Evolutionary conservation across 2,888 invertebrate genomes (phyloP).

Genomic region (Griposia aprilina): DNA sequence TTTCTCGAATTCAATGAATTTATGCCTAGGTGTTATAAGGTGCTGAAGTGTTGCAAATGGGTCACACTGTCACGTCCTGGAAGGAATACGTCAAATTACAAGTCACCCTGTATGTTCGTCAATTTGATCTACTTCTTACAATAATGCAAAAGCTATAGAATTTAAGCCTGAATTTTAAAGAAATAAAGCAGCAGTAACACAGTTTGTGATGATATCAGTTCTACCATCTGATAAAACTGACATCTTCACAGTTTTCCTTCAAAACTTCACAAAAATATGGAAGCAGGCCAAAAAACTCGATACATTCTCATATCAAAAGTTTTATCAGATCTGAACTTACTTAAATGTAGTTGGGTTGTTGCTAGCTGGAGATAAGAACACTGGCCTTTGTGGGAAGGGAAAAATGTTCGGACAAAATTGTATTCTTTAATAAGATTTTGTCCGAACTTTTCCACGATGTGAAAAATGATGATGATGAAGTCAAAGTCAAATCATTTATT

Average conservation of each 20-base stretch:
- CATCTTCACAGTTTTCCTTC: constrained; percentile 5
- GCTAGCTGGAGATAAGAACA: constrained; percentile 22
- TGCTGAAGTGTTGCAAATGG: background rate
- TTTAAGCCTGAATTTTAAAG: background rate
- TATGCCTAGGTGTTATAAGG: background rate
- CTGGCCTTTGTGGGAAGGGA: background rate
- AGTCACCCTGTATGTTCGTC: background rate
- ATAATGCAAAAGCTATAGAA: background rate
- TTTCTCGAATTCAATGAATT: background rate
- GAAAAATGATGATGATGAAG: no score
- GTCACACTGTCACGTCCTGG: background rate
- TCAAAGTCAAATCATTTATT: no score
- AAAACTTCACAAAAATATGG: constrained; percentile 37
- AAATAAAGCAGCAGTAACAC: background rate
- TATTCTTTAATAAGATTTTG: background rate
- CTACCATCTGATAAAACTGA: constrained; percentile 5
- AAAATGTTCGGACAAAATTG: constrained; percentile 29
- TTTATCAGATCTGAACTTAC: constrained; percentile 44
- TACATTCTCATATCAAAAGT: constrained; percentile 38
- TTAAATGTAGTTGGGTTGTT: constrained; percentile 24
- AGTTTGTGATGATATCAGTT: no score
- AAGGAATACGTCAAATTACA: background rate
- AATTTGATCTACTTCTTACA: background rate
- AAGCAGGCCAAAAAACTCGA: constrained; percentile 35
- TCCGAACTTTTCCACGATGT: no score